These are phyloP conservation scores for Cyrtonyx montezumae DNA, from an alignment of 2,113 vertebrate species.

Conservation along the genomic window DNA sequence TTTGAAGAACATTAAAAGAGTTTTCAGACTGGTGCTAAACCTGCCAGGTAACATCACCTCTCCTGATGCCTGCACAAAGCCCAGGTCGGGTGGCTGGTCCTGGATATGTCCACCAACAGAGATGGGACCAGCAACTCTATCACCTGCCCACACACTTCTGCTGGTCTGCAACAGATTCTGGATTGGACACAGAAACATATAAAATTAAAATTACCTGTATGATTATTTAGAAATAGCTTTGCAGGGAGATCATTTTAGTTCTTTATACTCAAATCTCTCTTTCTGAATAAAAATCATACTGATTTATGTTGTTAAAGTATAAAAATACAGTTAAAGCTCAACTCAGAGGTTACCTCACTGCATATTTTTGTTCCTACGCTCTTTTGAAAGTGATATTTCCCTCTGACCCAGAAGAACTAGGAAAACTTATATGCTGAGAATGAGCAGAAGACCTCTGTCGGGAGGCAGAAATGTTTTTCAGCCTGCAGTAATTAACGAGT, in stretches of 20 bases:
- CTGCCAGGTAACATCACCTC: background rate
- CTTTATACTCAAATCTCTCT: background rate
- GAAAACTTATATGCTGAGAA: background rate
- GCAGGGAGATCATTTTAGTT: background rate
- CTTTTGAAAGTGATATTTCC: slow-evolving; percentile 30
- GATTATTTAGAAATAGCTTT: background rate
- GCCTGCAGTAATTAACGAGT: slow-evolving; percentile 51
- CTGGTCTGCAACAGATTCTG: background rate
- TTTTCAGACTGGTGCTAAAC: background rate
- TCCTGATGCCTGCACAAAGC: background rate
- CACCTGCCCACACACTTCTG: background rate
- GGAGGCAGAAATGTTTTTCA: slow-evolving; percentile 4
- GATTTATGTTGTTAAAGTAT: background rate
- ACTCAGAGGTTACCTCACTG: background rate
- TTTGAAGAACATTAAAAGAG: background rate
- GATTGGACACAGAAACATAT: background rate
- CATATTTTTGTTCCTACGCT: background rate
- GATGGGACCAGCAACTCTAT: background rate
- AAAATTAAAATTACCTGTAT: background rate
- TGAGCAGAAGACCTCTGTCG: slow-evolving; percentile 25
- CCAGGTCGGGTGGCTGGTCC: background rate
- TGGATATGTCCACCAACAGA: background rate
- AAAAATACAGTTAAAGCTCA: background rate
- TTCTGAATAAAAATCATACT: background rate
- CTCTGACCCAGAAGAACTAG: background rate